These are phyloP conservation scores for Centropus unirufus DNA, from an alignment of 2,113 vertebrate genomes.

Conservation along the genomic window DNA sequence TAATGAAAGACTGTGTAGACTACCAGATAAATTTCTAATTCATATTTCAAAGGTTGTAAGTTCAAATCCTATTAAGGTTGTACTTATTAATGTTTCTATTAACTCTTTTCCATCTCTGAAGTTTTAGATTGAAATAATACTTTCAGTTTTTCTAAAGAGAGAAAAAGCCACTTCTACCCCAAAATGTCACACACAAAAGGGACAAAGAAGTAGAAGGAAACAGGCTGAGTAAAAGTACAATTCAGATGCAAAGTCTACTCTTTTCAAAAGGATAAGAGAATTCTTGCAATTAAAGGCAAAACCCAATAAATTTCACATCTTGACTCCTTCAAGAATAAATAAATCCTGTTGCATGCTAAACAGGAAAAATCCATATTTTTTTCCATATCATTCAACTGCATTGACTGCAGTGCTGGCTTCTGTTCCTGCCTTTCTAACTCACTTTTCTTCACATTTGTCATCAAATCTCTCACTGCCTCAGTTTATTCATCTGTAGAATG, in stretches of 20 bases:
- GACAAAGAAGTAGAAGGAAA: background rate
- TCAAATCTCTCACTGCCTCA: background rate
- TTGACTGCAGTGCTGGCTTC: background rate
- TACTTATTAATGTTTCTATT: slow-evolving; percentile 68
- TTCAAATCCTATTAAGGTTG: slow-evolving; percentile 69
- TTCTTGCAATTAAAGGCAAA: background rate
- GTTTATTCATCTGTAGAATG: slow-evolving; percentile 35
- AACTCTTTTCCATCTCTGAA: slow-evolving; percentile 62
- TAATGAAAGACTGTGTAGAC: slow-evolving; percentile 66
- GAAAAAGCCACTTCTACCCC: background rate
- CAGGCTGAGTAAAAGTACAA: background rate
- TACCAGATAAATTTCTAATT: slow-evolving; percentile 68
- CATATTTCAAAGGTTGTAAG: slow-evolving; percentile 65
- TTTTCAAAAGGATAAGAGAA: background rate
- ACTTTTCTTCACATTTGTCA: background rate
- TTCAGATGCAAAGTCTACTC: background rate
- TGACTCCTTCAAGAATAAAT: background rate
- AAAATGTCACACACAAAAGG: background rate
- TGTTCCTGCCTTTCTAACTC: background rate
- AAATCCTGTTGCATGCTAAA: background rate
- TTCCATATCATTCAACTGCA: background rate
- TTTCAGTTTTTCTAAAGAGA: background rate
- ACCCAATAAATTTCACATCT: background rate
- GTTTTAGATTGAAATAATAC: slow-evolving; percentile 23
- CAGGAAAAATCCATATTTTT: background rate